Evolutionary conservation across 2,888 invertebrate species (phyloP), one percentile per base, ranked within the genome.

Genomic region (Steinernema hermaphroditum): DNA sequence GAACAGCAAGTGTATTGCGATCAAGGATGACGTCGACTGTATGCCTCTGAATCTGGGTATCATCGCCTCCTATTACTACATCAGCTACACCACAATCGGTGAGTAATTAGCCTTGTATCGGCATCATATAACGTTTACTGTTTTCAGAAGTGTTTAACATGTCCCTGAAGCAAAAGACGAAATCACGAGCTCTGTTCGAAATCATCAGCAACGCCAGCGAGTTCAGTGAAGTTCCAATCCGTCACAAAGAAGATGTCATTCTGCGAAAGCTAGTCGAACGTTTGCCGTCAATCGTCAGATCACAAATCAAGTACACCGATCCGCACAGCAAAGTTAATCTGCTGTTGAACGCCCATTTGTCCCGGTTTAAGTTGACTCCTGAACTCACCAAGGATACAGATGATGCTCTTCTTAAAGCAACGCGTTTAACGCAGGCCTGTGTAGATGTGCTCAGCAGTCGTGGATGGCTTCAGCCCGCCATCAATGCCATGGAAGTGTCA

Each of bases 21-120:
- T 99, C 8, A 96, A 97, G 87, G 97, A 98, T 81, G 97, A 98
- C 82, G 94, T 98, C 92, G 96, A 98, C 87, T 93, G 94, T 0
- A 90, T 94, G 75, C 96, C 98, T 0, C 90, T 98, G 43, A 99
- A 99, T 90, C 89, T 99, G 87, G 98, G 98, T 86, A 98, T 99
- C 96, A 99, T 99, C 87, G 97, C 98, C 0, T 96, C 97, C 0
- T 99, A 99, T 89, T 99, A 99, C 88, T 98, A 98, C 89, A 98
- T 98, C 85, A 96, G 97, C 88, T 98, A 99, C 85, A 96, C 96
- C 0, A 99, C 98, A 0, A 98, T 98, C 74, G 93, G 93, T 93
- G 86, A 44, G 76, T 41, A 68, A 43, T 34, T n/a, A n/a, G n/a
- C n/a, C n/a, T 32, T 57, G 41, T 22, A 29, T 22, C 19, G 14